These are phyloP conservation scores for Microctenopoma stevenorrisi DNA, from an alignment of 2,797 vertebrate genomes.

Conservation along the genomic window DNA sequence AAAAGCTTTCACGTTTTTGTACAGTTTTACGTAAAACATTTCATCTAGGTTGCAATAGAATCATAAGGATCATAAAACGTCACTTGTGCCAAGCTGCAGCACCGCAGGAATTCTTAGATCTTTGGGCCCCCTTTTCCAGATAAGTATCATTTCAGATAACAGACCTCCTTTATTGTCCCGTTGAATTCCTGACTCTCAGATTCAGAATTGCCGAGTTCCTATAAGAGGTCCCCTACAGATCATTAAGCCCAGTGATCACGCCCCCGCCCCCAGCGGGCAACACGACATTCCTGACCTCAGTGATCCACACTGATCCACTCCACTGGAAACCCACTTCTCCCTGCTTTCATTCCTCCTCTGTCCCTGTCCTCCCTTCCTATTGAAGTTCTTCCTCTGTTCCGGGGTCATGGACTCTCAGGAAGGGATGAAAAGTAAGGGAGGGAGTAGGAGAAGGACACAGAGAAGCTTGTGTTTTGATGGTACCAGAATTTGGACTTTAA, in stretches of 20 bases:
- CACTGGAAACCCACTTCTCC: conserved; percentile 14
- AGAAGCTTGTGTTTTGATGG: background rate
- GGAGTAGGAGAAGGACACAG: background rate
- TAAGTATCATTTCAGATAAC: conserved; percentile 20
- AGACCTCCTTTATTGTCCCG: conserved; percentile 36
- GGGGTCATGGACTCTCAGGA: conserved; percentile 34
- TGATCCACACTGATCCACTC: conserved; percentile 31
- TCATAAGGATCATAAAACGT: background rate
- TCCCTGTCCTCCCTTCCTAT: background rate
- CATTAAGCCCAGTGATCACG: conserved; percentile 47
- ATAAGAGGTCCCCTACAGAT: conserved; percentile 38
- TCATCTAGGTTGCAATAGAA: too few species aligned
- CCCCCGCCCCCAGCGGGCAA: conserved; percentile 31
- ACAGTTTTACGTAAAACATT: too few species aligned
- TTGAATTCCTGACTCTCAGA: conserved; percentile 57
- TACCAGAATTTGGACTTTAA: background rate
- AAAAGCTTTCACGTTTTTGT: too few species aligned
- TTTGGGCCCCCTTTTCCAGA: conserved; percentile 5
- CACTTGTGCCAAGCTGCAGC: background rate
- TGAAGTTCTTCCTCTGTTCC: conserved; percentile 29
- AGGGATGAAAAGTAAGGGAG: conserved; percentile 16
- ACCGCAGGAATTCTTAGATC: conserved; percentile 39
- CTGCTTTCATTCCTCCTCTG: conserved; percentile 2
- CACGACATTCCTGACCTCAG: conserved; percentile 53
- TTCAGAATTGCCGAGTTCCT: conserved; percentile 35